phyloP scores from a whole-genome alignment of 2,797 vertebrate genomes.

The Cygnus olor region DNA sequence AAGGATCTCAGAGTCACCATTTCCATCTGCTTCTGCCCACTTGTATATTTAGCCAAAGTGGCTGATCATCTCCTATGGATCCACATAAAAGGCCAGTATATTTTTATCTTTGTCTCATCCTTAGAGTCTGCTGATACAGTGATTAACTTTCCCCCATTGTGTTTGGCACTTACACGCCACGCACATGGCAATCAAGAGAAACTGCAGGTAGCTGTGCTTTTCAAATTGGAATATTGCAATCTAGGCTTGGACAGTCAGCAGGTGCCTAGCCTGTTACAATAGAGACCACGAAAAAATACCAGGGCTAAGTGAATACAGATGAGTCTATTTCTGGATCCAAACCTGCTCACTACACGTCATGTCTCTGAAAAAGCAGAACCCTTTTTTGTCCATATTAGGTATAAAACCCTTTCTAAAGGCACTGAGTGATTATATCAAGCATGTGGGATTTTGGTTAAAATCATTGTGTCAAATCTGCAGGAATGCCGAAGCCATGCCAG shows the following conservation, averaged over 20 bases:
- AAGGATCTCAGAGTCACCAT: neutral
- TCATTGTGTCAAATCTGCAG: slow-evolving; percentile 88
- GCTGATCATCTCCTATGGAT: neutral
- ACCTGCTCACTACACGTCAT: slow-evolving; percentile 81
- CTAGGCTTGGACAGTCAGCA: slow-evolving; percentile 62
- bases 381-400: slow-evolving; percentile 98
- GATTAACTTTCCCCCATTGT: neutral
- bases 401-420: slow-evolving; percentile 90
- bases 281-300: slow-evolving; percentile 53
- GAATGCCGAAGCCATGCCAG: slow-evolving; percentile 91
- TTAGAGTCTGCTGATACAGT: neutral
- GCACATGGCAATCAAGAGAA: neutral
- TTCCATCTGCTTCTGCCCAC: neutral
- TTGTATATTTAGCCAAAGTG: neutral
- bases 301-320: slow-evolving; percentile 81
- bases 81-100: neutral
- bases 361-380: slow-evolving; percentile 83
- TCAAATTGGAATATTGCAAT: slow-evolving; percentile 8
- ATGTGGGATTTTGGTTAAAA: slow-evolving; percentile 96
- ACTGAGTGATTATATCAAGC: slow-evolving; percentile 97
- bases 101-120: neutral
- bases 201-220: slow-evolving; percentile 3
- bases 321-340: slow-evolving; percentile 80
- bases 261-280: slow-evolving; percentile 74
- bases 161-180: neutral